Evolutionary conservation across 1,140 invertebrate species (phyloP).

Genomic region (Zophobas morio): DNA sequence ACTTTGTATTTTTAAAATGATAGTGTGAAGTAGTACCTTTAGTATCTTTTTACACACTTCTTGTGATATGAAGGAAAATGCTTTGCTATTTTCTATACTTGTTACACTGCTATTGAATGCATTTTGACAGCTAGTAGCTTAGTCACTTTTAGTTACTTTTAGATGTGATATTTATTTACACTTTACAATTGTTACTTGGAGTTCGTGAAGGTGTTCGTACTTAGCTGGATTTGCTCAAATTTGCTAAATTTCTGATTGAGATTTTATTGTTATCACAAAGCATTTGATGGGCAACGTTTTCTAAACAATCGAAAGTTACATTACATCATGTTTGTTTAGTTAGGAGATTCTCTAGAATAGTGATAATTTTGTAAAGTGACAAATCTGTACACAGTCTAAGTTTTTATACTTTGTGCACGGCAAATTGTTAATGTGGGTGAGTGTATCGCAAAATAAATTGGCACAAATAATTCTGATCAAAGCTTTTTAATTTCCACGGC

Average conservation of each 20-base stretch:
- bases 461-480: background rate
- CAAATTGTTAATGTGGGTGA: conserved; percentile 27
- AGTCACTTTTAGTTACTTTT: background rate
- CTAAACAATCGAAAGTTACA: background rate
- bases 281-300: too few relatives aligned
- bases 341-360: conserved; percentile 3
- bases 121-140: conserved; percentile 4
- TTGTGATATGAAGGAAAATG: conserved; percentile 25
- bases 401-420: conserved; percentile 38
- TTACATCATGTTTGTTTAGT: conserved; percentile 1
- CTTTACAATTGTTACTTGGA: too few relatives aligned
- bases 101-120: conserved; percentile 21
- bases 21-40: conserved; percentile 6
- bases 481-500: background rate
- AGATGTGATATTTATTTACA: conserved; percentile 5
- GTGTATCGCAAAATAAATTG: conserved; percentile 34
- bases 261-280: conserved; percentile 11
- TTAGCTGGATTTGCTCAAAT: conserved; percentile 23
- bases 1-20: conserved; percentile 1
- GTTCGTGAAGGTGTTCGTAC: background rate
- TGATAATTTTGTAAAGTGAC: conserved; percentile 22
- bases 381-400: background rate
- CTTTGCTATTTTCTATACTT: conserved; percentile 36
- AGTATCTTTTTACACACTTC: conserved; percentile 36
- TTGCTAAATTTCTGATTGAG: conserved; percentile 4